Percentiles rank a stretch among this genome's conserved stretches.
Evolutionary conservation across 1,140 invertebrate species (phyloP).

Genomic region (Pseudomyrmex sp.): DNA sequence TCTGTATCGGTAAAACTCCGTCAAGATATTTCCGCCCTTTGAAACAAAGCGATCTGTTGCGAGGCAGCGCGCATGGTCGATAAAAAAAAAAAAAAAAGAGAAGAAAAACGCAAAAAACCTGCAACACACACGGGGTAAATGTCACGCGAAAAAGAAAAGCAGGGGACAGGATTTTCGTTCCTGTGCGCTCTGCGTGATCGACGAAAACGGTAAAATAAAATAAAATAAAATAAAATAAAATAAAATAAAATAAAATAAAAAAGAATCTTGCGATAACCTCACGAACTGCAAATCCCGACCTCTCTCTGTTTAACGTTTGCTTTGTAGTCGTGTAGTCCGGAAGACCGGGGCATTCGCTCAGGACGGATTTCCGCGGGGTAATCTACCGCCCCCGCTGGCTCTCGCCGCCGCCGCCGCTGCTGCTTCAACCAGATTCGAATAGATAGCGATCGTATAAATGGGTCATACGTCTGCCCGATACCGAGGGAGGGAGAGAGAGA

Average conservation of each 20-base stretch:
- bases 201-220: not conserved
- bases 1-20: conserved; percentile 40
- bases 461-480: conserved; percentile 60
- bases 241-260: not conserved
- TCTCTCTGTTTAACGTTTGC: conserved; percentile 68
- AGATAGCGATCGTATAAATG: conserved; percentile 69
- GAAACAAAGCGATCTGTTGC: conserved; percentile 39
- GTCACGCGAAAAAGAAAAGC: conserved; percentile 1
- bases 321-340: conserved; percentile 63
- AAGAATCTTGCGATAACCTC: conserved; percentile 22
- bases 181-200: conserved; percentile 24
- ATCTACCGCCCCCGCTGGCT: conserved; percentile 54
- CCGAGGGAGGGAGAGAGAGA: too few relatives aligned
- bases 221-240: too few relatives aligned
- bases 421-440: conserved; percentile 58
- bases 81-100: conserved; percentile 46
- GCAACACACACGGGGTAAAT: not conserved
- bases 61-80: conserved; percentile 33
- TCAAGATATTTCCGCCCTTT: conserved; percentile 51
- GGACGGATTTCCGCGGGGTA: conserved; percentile 68
- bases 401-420: not conserved
- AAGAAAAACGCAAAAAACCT: not conserved
- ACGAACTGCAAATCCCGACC: conserved; percentile 18
- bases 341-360: conserved; percentile 64
- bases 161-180: conserved; percentile 11